Conservation (phyloP, 1,140 invertebrate genomes). For the Octopus sinensis region DNA sequence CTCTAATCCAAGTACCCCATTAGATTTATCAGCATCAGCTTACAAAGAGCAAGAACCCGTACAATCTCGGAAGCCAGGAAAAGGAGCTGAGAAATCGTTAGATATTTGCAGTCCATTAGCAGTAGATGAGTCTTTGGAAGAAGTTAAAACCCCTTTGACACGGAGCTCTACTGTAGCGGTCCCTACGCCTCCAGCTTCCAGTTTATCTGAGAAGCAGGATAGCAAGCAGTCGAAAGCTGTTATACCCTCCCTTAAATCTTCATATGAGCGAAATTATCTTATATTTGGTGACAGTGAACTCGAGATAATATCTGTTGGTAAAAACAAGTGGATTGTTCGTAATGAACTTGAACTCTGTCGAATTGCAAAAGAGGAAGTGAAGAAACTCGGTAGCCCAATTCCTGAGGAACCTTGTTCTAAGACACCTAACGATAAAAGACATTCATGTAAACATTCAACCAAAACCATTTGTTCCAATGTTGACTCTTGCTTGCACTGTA, state of each 20-base stretch:
- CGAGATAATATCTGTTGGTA: conserved; percentile 52
- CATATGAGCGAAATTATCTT: conserved; percentile 46
- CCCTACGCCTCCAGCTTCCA: neutral
- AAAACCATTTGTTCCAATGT: neutral
- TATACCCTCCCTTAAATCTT: conserved; percentile 20
- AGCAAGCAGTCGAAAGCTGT: neutral
- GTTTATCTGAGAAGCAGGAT: neutral
- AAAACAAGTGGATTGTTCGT: conserved; percentile 49
- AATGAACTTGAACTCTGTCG: conserved; percentile 47
- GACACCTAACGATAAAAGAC: neutral
- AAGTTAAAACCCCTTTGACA: neutral
- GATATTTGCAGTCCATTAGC: neutral
- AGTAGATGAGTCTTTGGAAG: neutral
- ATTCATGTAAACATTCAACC: conserved; percentile 9
- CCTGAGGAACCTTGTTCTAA: neutral
- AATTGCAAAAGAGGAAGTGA: conserved; percentile 24
- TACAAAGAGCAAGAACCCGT: conserved; percentile 9
- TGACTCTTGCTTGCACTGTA: neutral
- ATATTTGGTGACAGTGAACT: conserved; percentile 48
- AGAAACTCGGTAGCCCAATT: neutral
- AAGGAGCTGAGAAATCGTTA: neutral
- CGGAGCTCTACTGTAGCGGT: neutral
- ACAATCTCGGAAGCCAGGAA: neutral
- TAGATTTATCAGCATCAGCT: conserved; percentile 41
- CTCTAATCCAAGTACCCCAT: conserved; percentile 32